Percentiles rank a stretch among this genome's conserved stretches.
Evolutionary conservation across 2,797 vertebrate genomes (phyloP).

Genomic region (Dallia pectoralis): DNA sequence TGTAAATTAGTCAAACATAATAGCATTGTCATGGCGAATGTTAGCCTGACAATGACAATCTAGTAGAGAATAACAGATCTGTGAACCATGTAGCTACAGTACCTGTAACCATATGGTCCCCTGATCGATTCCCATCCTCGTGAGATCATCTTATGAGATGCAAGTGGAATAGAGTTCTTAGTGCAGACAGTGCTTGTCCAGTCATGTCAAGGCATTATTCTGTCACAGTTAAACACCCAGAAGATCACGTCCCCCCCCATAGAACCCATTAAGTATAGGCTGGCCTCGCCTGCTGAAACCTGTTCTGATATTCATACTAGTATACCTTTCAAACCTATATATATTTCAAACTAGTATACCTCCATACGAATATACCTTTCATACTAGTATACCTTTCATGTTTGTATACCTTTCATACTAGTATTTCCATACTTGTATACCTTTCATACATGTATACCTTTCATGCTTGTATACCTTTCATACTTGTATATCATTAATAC

Average conservation of each 20-base stretch:
- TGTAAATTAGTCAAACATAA: background rate
- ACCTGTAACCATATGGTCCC: background rate
- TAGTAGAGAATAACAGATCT: background rate
- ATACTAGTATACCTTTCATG: too few species aligned
- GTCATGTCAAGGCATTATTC: conserved; percentile 20
- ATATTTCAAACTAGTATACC: too few species aligned
- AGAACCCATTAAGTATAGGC: background rate
- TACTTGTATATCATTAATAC: too few species aligned
- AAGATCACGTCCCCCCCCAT: conserved; percentile 3
- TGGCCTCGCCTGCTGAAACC: conserved; percentile 5
- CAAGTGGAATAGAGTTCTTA: conserved; percentile 21
- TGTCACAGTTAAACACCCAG: conserved; percentile 36
- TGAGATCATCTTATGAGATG: conserved; percentile 1
- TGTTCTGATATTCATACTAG: background rate
- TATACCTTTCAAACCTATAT: background rate
- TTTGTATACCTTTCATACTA: too few species aligned
- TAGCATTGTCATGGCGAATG: background rate
- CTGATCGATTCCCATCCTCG: background rate
- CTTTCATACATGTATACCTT: too few species aligned
- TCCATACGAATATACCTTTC: too few species aligned
- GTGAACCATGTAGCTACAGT: background rate
- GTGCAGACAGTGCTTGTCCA: conserved; percentile 37
- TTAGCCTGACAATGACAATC: background rate
- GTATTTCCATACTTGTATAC: too few species aligned
- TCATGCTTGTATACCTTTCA: too few species aligned